Evolutionary conservation across 2,113 vertebrate genomes (phyloP).

Genomic region (Centrocercus urophasianus): DNA sequence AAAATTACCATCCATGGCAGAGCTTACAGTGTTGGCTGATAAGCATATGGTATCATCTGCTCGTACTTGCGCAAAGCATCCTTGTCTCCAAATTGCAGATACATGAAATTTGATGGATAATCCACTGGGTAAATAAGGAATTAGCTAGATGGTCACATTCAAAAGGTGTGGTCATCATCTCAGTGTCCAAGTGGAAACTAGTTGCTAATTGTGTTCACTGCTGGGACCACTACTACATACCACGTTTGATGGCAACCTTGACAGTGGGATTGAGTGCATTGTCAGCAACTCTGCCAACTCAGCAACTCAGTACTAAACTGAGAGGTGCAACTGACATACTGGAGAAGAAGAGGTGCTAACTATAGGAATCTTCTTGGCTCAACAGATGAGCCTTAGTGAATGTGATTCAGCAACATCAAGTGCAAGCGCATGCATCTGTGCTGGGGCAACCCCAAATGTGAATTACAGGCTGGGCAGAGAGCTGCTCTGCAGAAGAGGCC

Average conservation of each 20-base stretch:
- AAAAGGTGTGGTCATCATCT: not conserved
- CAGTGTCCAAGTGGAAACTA: not conserved
- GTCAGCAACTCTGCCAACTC: not conserved
- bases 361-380: not conserved
- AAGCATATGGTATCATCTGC: too few relatives aligned
- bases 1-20: too few relatives aligned
- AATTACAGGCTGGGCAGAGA: not conserved
- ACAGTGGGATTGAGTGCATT: not conserved
- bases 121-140: too few relatives aligned
- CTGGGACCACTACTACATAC: not conserved
- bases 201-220: not conserved
- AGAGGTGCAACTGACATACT: not conserved
- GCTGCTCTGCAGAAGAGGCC: not conserved
- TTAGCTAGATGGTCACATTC: too few relatives aligned
- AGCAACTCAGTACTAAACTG: not conserved
- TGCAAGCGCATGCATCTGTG: not conserved
- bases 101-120: too few relatives aligned
- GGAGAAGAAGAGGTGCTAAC: not conserved
- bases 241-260: not conserved
- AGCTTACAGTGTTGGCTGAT: too few relatives aligned
- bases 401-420: not conserved
- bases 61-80: too few relatives aligned
- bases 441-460: not conserved
- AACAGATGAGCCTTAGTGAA: not conserved
- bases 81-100: too few relatives aligned